Base-by-base conservation (phyloP, 2,888 invertebrate genomes). In the Kryphioiulus occultus region DNA sequence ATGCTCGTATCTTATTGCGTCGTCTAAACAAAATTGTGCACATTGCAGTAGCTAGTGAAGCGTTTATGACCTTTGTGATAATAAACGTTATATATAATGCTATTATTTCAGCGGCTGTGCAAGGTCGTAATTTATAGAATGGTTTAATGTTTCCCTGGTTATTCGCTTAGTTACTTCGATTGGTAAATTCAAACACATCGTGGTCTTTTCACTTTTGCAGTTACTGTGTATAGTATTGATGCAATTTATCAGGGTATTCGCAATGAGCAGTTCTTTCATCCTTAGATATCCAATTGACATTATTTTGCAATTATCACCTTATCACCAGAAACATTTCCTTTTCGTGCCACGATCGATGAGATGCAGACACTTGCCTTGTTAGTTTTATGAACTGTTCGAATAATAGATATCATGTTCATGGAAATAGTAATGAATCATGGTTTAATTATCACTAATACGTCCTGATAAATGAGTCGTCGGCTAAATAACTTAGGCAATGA, bases 21-120 rank as follows among this genome's bases (percentile, higher is more conserved):
- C 15, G 78, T 78, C 30, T 78, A 30, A 30, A 78, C 30, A 30
- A 15, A 78, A 78, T 78, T 78, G 78, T 30, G 78, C 78, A 78
- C 78, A 30, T 78, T 78, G 30, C 78, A 30, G 78, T 78, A 30
- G 78, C 78, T 78, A 30, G 78, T 78, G 78, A 78, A 78, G 78
- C 78, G 78, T 78, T 78, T 30, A 30, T 30, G 78, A 78, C 4
- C 78, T 30, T 30, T 26, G 78, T 78, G 68, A 68, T 68, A 68
- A 68, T 68, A 68, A 68, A 68, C 12, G 68, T 68, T 68, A 68
- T 68, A 68, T 68, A 68, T 26, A 68, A 68, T 26, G 26, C 26
- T 26, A 68, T 68, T 68, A 26, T 68, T n/a, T 68, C 68, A 68
- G 26, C 0, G 19, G 26, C 26, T 68, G 26, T n/a, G 68, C 26